Conservation (phyloP, 2,888 invertebrate species). For the Raillietiella orientalis region DNA sequence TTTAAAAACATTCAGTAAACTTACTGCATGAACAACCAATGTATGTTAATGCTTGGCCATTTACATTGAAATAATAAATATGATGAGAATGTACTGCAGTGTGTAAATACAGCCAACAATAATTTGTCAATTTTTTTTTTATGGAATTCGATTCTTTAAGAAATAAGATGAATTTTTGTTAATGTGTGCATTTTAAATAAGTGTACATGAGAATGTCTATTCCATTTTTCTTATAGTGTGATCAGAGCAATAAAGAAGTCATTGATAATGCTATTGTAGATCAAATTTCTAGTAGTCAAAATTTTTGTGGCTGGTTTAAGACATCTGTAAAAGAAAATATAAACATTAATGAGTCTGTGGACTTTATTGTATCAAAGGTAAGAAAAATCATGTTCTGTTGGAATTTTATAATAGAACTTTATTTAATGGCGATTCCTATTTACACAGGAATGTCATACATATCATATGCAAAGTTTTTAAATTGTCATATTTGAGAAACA, state of each 20-base stretch:
- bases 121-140: slow-evolving; percentile 3
- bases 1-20: too few relatives aligned
- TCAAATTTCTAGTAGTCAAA: slow-evolving; percentile 64
- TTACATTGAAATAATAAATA: too few relatives aligned
- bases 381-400: slow-evolving; percentile 6
- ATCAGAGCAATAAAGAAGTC: slow-evolving; percentile 68
- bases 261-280: slow-evolving; percentile 56
- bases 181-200: too few relatives aligned
- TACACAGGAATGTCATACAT: too few relatives aligned
- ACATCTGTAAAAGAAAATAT: slow-evolving; percentile 87
- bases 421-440: too few relatives aligned
- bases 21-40: too few relatives aligned
- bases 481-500: too few relatives aligned
- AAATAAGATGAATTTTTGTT: slow-evolving; percentile 1
- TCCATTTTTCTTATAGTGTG: slow-evolving; percentile 25
- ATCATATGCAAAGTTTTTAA: too few relatives aligned
- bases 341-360: slow-evolving; percentile 80
- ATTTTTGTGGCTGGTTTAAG: slow-evolving; percentile 80
- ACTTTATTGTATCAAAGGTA: slow-evolving; percentile 66
- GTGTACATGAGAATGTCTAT: background rate
- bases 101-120: too few relatives aligned
- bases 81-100: too few relatives aligned
- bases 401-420: too few relatives aligned
- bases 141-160: background rate
- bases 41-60: too few relatives aligned